Base-by-base conservation (phyloP, 1,140 invertebrate species). In the Caenorhabditis inopinata region DNA sequence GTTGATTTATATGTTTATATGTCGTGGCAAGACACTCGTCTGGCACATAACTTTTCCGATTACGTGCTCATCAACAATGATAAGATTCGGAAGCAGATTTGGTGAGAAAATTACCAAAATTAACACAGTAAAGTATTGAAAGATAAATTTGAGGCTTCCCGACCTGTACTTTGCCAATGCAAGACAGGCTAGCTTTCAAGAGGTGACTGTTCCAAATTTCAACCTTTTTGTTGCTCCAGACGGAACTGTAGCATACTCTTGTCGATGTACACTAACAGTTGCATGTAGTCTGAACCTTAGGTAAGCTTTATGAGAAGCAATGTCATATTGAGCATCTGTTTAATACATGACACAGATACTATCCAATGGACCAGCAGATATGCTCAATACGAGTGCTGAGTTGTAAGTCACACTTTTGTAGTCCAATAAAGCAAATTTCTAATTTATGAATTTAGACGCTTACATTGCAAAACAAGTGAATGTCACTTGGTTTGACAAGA, bases 71-170 rank as follows among this genome's bases (percentile, higher is more conserved):
- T 87, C 68, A 86, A 85, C 49, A 85, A 87, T 42, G 76, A 78
- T 29, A 80, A 83, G 38, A 80, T 88, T 47, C 74, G 83, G 27
- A 81, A 87, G 18, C 76, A 85, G 62, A 85, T 87, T 38, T 87
- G 86, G 86, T 83, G 21, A 45, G 46, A 42, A 7, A 42, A 21
- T 25, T 38, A 49, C 21, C 12, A 21, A 68, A n/a, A 27, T 4
- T 32, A 21, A 18, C 2, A 9, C 18, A 11, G 9, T n/a, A 29
- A n/a, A 32, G 18, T 2, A 27, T 45, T 18, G 7, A 73, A 14
- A n/a, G 0, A 0, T 18, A 46, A 6, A 27, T 53, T 92, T 91
- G 84, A 91, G 92, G 92, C 91, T 92, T 76, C 86, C 86, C 16
- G 86, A 87, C 76, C 68, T 87, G 11, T 87, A 87, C 81, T 88